Conservation (phyloP, 2,888 invertebrate species). For the Siphlonurus alternatus region DNA sequence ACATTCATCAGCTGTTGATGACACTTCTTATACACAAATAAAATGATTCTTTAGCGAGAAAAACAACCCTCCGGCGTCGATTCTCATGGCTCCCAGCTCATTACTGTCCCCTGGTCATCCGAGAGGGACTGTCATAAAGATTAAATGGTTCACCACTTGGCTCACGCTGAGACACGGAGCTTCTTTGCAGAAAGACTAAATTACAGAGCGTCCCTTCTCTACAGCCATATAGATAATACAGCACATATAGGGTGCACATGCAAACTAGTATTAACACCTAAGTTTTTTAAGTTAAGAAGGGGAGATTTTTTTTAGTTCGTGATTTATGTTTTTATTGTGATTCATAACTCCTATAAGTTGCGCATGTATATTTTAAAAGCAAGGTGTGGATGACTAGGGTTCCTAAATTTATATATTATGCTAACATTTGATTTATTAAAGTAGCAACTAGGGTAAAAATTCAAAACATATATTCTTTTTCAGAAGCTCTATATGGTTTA, state of each 20-base stretch:
- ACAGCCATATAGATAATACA: too few relatives aligned
- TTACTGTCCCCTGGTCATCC: too few relatives aligned
- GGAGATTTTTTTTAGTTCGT: background rate
- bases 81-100: too few relatives aligned
- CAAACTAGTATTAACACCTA: background rate
- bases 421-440: background rate
- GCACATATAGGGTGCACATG: background rate
- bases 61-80: too few relatives aligned
- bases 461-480: background rate
- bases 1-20: too few relatives aligned
- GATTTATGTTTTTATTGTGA: background rate
- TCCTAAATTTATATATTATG: background rate
- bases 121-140: background rate
- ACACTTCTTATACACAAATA: too few relatives aligned
- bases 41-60: too few relatives aligned
- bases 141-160: background rate
- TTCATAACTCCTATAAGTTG: background rate
- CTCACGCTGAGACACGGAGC: background rate
- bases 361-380: background rate
- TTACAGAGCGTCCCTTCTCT: background rate
- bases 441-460: background rate
- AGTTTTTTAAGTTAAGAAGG: background rate
- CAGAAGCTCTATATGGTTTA: background rate
- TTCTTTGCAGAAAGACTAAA: background rate
- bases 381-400: background rate